These are phyloP conservation scores for Xestia rhomboidea DNA, from an alignment of 2,888 invertebrate species.

Conservation along the genomic window DNA sequence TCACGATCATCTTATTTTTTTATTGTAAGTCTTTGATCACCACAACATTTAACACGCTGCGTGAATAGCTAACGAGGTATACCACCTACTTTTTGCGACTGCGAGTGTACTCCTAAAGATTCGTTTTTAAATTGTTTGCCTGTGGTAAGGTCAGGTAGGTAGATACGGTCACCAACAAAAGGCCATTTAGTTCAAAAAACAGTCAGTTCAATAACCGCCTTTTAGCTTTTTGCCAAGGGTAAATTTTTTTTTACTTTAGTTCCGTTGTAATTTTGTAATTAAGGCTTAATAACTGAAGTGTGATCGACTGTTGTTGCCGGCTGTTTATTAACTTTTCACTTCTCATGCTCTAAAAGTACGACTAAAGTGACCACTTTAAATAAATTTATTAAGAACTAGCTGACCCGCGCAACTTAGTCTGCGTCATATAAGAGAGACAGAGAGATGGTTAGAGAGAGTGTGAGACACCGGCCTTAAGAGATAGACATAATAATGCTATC, in stretches of 20 bases:
- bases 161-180: neutral
- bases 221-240: slow-evolving; percentile 1
- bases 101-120: slow-evolving; percentile 6
- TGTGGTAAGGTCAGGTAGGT: neutral
- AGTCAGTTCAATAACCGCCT: neutral
- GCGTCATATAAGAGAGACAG: too few species aligned
- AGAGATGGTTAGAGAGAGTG: too few species aligned
- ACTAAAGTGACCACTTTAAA: too few species aligned
- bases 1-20: slow-evolving; percentile 18
- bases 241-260: neutral
- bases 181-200: neutral
- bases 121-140: slow-evolving; percentile 21
- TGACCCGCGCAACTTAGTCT: too few species aligned
- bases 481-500: too few species aligned
- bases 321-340: too few species aligned
- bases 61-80: slow-evolving; percentile 53
- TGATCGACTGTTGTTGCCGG: neutral
- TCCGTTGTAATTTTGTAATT: neutral
- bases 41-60: slow-evolving; percentile 39
- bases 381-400: too few species aligned
- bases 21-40: neutral
- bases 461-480: too few species aligned
- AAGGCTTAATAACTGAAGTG: neutral
- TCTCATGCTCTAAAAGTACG: too few species aligned
- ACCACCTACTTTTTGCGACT: slow-evolving; percentile 41